Conservation (phyloP, 2,888 invertebrate species). For the Drosophila quinaria region DNA sequence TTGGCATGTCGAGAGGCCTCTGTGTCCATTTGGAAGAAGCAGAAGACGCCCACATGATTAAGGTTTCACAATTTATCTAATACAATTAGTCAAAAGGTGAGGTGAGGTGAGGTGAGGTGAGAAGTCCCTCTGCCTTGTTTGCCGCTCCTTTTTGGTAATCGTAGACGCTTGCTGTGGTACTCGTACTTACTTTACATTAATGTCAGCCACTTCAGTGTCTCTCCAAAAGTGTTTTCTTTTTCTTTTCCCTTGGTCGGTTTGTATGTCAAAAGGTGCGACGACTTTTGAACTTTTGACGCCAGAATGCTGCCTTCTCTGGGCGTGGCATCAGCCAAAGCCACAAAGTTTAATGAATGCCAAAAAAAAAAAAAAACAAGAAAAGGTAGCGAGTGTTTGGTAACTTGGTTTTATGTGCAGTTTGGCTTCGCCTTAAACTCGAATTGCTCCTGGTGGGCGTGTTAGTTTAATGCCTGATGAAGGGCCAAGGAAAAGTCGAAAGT, state of each 20-base stretch:
- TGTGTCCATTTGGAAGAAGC: slow-evolving; percentile 10
- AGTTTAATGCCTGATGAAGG: slow-evolving; percentile 5
- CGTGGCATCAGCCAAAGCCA: slow-evolving; percentile 53
- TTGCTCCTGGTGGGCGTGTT: slow-evolving; percentile 30
- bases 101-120: slow-evolving; percentile 2
- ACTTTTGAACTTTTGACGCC: slow-evolving; percentile 76
- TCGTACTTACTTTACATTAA: slow-evolving; percentile 54
- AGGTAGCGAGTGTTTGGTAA: slow-evolving; percentile 47
- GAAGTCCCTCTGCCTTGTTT: slow-evolving; percentile 26
- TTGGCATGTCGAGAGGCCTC: slow-evolving; percentile 40
- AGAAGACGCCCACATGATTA: slow-evolving; percentile 76
- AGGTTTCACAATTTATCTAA: slow-evolving; percentile 82
- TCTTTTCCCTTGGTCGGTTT: not conserved
- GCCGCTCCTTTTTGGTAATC: slow-evolving; percentile 59
- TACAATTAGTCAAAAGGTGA: slow-evolving; percentile 78
- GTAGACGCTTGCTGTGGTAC: slow-evolving; percentile 58
- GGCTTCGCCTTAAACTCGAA: slow-evolving; percentile 28
- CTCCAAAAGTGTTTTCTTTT: slow-evolving; percentile 12
- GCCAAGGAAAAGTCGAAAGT: not conserved
- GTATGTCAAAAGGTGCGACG: slow-evolving; percentile 61
- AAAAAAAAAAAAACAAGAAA: slow-evolving; percentile 16
- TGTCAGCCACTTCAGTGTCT: slow-evolving; percentile 51
- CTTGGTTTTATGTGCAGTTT: slow-evolving; percentile 54
- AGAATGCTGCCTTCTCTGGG: slow-evolving; percentile 35
- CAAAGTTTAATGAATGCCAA: slow-evolving; percentile 65